These are phyloP conservation scores for Tenualosa thibaudeaui DNA, from an alignment of 2,797 vertebrate species.

Conservation along the genomic window DNA sequence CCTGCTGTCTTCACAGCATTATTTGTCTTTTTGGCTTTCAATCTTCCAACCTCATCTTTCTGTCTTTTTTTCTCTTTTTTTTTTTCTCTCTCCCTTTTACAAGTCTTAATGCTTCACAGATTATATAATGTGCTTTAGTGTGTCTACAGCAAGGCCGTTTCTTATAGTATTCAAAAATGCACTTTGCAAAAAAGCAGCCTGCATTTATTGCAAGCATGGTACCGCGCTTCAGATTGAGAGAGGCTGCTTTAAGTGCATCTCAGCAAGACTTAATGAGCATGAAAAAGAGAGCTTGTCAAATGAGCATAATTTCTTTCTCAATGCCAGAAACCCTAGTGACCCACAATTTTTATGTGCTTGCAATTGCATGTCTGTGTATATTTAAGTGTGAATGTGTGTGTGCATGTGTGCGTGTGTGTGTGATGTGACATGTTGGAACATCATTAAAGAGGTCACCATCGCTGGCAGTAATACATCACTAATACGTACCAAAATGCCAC, in stretches of 20 bases:
- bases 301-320: not conserved
- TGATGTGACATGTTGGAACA: not conserved
- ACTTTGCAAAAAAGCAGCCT: not conserved
- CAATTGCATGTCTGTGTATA: not conserved
- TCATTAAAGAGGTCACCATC: not conserved
- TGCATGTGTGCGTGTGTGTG: not conserved
- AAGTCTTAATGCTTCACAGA: too few species aligned
- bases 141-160: not conserved
- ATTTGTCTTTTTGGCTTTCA: slow-evolving; percentile 6
- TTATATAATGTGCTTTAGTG: not conserved
- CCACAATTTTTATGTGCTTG: not conserved
- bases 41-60: not conserved
- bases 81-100: not conserved
- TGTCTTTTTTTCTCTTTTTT: not conserved
- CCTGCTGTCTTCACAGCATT: not conserved
- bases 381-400: not conserved
- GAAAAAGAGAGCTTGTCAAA: not conserved
- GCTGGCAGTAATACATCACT: not conserved
- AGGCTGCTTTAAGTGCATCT: not conserved
- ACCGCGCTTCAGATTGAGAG: not conserved
- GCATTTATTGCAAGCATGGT: not conserved
- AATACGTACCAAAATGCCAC: not conserved
- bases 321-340: not conserved
- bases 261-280: not conserved
- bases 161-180: not conserved